Percentiles rank a stretch among this genome's conserved stretches.
Conservation (phyloP, 2,113 vertebrate genomes). For the Embiotoca jacksoni region DNA sequence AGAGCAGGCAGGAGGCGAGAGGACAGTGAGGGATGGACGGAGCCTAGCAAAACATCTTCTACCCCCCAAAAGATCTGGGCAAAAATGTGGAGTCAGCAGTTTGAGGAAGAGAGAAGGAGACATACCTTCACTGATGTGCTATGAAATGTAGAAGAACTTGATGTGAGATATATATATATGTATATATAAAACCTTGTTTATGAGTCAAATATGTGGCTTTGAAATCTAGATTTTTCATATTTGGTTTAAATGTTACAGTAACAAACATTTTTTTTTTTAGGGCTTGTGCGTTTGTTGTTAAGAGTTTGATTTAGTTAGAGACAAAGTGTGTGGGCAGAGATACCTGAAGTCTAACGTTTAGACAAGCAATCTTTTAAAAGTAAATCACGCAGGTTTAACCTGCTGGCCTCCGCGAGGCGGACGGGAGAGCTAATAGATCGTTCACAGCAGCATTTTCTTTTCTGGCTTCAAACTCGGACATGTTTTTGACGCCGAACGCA, state of each 20-base stretch:
- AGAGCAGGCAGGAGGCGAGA: neutral
- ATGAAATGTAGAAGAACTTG: neutral
- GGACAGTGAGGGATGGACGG: conserved; percentile 23
- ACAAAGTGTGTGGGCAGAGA: conserved; percentile 7
- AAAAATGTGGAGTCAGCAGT: conserved; percentile 22
- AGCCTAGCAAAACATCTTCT: conserved; percentile 9
- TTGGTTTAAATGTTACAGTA: too few relatives aligned
- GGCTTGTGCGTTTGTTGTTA: too few relatives aligned
- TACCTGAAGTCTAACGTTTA: conserved; percentile 35
- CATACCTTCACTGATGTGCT: neutral
- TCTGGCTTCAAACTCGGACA: conserved; percentile 41
- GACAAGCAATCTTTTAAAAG: conserved; percentile 47
- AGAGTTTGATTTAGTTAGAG: too few relatives aligned
- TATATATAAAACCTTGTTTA: too few relatives aligned
- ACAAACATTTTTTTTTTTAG: neutral
- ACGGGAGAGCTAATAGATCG: conserved; percentile 43
- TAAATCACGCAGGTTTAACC: conserved; percentile 64
- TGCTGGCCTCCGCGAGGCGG: conserved; percentile 41
- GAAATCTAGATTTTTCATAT: too few relatives aligned
- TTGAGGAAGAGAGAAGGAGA: neutral
- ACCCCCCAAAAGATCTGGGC: neutral
- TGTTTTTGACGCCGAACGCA: conserved; percentile 28
- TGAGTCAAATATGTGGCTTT: neutral
- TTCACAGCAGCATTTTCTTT: conserved; percentile 11
- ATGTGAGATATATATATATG: neutral